Base-by-base conservation (phyloP, 2,797 vertebrate species). In the Potorous gilbertii region DNA sequence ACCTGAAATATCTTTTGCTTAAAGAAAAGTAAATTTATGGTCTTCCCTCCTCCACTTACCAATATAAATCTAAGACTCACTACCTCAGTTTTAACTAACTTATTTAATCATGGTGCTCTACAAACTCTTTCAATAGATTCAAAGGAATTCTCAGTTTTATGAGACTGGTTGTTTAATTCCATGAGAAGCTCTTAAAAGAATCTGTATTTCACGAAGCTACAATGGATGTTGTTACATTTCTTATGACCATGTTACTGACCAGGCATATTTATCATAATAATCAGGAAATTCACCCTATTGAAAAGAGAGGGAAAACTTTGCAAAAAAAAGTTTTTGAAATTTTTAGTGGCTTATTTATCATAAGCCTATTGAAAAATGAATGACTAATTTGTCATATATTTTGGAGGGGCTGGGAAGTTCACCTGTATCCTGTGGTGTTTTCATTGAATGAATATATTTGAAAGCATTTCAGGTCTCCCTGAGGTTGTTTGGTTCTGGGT, bases 401-500 rank as follows among this genome's bases (percentile, higher is more conserved):
- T 29, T 93, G 6, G 96, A 96, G 91, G 93, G 57, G n/a, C 50
- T 92, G 5, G 9, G 50, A 93, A 91, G 93, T n/a, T 50, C 24
- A 87, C 40, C 34, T 90, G 29, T 59, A 50, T 92, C 50, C 34
- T 94, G n/a, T 56, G 62, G 31, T 31, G 28, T 55, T 94, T 94
- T 87, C 92, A 95, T 54, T 90, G 93, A 95, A 13, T 96, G 50
- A 93, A 12, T 94, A 87, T 40, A 13, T 93, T 5, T 94, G 29
- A 56, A 54, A 91, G 93, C 50, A 90, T 89, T 96, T 95, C 92
- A 96, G 96, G 92, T 93, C 54, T 87, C 29, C 54, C 62, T 95
- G 54, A 94, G 93, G 56, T 21, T 92, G 21, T 66, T 92, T 46
- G 59, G 89, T 56, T 92, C 54, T 87, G 46, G 46, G n/a, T 34